These are phyloP conservation scores for Diorhabda elongata DNA, from an alignment of 1,140 invertebrate species.

Conservation along the genomic window DNA sequence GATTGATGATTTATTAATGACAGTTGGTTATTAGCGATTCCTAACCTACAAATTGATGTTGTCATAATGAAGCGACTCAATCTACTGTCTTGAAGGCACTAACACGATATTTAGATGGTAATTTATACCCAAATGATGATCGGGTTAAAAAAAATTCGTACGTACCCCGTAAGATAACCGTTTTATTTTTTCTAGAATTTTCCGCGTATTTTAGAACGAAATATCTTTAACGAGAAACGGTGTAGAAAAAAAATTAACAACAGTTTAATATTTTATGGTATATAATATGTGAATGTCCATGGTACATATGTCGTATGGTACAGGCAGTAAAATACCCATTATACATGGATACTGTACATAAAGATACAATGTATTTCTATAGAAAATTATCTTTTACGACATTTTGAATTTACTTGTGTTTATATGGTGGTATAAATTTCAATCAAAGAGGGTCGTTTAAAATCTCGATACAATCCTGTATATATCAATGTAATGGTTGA, in stretches of 20 bases:
- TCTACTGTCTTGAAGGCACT: no score
- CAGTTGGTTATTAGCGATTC: no score
- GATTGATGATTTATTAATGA: no score
- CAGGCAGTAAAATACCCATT: slow-evolving; percentile 27
- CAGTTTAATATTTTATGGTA: slow-evolving; percentile 13
- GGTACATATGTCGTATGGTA: slow-evolving; percentile 18
- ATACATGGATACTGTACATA: slow-evolving; percentile 25
- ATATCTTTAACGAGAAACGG: slow-evolving; percentile 4
- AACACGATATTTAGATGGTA: no score
- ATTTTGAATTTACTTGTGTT: slow-evolving; percentile 27
- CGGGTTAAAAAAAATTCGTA: no score
- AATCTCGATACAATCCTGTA: slow-evolving; percentile 8
- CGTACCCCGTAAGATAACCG: no score
- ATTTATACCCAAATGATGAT: no score
- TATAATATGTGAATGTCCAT: slow-evolving; percentile 17
- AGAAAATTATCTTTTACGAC: slow-evolving; percentile 31
- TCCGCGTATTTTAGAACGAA: slow-evolving; percentile 6
- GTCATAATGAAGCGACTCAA: no score
- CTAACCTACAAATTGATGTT: no score
- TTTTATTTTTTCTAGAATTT: neutral
- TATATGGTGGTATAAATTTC: slow-evolving; percentile 22
- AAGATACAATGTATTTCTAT: slow-evolving; percentile 31
- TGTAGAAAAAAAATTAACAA: slow-evolving; percentile 19
- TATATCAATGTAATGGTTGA: slow-evolving; percentile 12
- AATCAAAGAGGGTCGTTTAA: slow-evolving; percentile 21